Evolutionary conservation across 2,797 vertebrate genomes (phyloP).

Genomic region (Lagocephalus sceleratus): DNA sequence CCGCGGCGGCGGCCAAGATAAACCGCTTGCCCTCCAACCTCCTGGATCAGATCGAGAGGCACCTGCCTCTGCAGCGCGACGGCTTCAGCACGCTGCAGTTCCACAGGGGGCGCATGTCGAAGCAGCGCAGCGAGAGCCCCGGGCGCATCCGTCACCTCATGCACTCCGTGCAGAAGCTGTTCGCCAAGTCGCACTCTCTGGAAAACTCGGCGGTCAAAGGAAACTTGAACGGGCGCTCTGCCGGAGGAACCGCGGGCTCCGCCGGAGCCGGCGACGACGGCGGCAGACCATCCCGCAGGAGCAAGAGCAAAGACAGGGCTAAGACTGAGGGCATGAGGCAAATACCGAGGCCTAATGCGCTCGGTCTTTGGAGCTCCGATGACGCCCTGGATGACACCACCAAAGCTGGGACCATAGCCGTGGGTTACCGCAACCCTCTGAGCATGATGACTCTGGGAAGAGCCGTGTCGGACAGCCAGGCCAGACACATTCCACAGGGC

Average conservation of each 20-base stretch:
- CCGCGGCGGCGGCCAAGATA: slow-evolving; percentile 89
- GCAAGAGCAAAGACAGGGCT: slow-evolving; percentile 95
- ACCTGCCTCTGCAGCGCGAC: slow-evolving; percentile 92
- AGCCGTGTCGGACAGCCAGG: slow-evolving; percentile 87
- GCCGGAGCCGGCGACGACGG: slow-evolving; percentile 72
- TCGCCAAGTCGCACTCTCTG: slow-evolving; percentile 94
- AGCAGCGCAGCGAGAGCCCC: slow-evolving; percentile 94
- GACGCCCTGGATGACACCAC: slow-evolving; percentile 86
- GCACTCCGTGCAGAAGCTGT: slow-evolving; percentile 96
- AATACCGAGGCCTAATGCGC: slow-evolving; percentile 84
- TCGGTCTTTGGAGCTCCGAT: slow-evolving; percentile 96
- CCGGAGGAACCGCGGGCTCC: slow-evolving; percentile 63
- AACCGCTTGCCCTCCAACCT: slow-evolving; percentile 93
- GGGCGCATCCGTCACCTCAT: slow-evolving; percentile 96
- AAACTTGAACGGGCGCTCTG: slow-evolving; percentile 75
- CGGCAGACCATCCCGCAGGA: slow-evolving; percentile 82
- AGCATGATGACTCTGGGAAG: slow-evolving; percentile 94
- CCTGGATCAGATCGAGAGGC: slow-evolving; percentile 96
- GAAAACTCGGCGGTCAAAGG: slow-evolving; percentile 86
- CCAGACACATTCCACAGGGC: slow-evolving; percentile 90
- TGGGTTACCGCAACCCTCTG: slow-evolving; percentile 87
- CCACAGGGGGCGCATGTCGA: slow-evolving; percentile 79
- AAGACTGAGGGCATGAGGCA: slow-evolving; percentile 90
- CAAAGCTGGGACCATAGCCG: slow-evolving; percentile 73
- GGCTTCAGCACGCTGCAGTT: slow-evolving; percentile 98